These are phyloP conservation scores for Rhodeus uyekii DNA, from an alignment of 2,797 vertebrate species.

Conservation along the genomic window DNA sequence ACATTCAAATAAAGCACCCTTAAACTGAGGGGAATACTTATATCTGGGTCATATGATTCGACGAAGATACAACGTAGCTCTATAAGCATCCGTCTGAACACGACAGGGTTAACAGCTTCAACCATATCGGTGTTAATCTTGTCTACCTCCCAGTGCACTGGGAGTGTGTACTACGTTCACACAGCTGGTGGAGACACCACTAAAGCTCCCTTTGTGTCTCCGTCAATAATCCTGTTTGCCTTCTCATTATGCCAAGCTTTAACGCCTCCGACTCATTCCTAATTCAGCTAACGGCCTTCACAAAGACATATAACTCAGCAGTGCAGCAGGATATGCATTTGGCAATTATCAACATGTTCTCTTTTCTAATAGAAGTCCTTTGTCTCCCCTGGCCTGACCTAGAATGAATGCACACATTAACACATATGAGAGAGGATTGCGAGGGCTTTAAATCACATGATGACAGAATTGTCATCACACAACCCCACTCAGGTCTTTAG, in stretches of 20 bases:
- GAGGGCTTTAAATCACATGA: slow-evolving; percentile 4
- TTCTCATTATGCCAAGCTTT: slow-evolving; percentile 78
- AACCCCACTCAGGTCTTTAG: not conserved
- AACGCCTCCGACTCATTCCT: slow-evolving; percentile 71
- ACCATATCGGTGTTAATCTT: slow-evolving; percentile 61
- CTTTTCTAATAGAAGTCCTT: slow-evolving; percentile 64
- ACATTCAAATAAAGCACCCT: slow-evolving; percentile 51
- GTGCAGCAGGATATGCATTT: slow-evolving; percentile 72
- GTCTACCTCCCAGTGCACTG: slow-evolving; percentile 71
- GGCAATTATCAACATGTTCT: slow-evolving; percentile 77
- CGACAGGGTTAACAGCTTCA: slow-evolving; percentile 57
- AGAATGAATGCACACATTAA: slow-evolving; percentile 71
- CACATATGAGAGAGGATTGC: slow-evolving; percentile 34
- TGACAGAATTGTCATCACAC: slow-evolving; percentile 20
- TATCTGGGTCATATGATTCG: slow-evolving; percentile 46
- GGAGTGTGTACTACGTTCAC: slow-evolving; percentile 68
- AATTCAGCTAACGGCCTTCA: slow-evolving; percentile 76
- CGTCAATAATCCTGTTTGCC: slow-evolving; percentile 84
- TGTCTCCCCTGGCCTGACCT: slow-evolving; percentile 58
- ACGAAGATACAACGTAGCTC: not conserved
- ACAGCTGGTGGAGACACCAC: slow-evolving; percentile 75
- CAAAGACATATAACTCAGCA: slow-evolving; percentile 71
- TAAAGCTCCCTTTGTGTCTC: slow-evolving; percentile 84
- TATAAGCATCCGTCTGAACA: not conserved
- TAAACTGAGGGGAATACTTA: slow-evolving; percentile 16